Evolutionary conservation across 1,140 invertebrate species (phyloP), one percentile per base, ranked within the genome.

Genomic region (Trachymyrmex septentrionalis): DNA sequence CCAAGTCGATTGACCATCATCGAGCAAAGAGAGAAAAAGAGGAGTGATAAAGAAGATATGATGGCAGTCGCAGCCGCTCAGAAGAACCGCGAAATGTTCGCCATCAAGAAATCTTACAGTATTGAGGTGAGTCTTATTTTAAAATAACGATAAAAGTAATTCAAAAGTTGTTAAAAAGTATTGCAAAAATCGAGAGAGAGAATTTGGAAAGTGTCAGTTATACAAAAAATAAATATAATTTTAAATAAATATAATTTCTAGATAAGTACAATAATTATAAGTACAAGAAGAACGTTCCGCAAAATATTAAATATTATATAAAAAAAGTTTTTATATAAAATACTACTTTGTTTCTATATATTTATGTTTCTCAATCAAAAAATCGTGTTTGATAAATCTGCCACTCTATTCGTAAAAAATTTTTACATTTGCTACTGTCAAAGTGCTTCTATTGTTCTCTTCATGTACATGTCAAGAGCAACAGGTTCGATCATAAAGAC

Each of bases 61-160:
- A 98, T 98, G 97, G 97, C 97, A 94, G 97, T 98, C 92, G 97
- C 97, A 94, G 97, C 97, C 94, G 98, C 98, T 71, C 97, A 98
- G 96, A 98, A 98, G 95, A 98, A 98, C 95, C 97, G 98, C 94
- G 98, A 98, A 95, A 98, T 98, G 97, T 98, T 98, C 96, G 98
- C 98, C 95, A 98, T 98, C 96, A 98, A 99, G 96, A 99, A 99
- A 95, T 98, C 98, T 90, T 99, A 99, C 96, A 99, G 98, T 96
- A 98, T 99, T 94, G 98, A 99, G 98, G 98, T 99, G 96, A 97
- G 97, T 96, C 57, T 63, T 48, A 0, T 5, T 86, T 24, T 73
- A 24, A 21, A 73, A n/a, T 72, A 24, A 50, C 19, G 6, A 27
- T 27, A 7, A 59, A 82, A 59, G n/a, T 48, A 72, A 48, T n/a